Percentiles rank a stretch among this genome's conserved stretches.
Evolutionary conservation across 37 sponge, comb jelly and placozoan genomes (phyloP).

Genomic region (Hormiphora californensis): DNA sequence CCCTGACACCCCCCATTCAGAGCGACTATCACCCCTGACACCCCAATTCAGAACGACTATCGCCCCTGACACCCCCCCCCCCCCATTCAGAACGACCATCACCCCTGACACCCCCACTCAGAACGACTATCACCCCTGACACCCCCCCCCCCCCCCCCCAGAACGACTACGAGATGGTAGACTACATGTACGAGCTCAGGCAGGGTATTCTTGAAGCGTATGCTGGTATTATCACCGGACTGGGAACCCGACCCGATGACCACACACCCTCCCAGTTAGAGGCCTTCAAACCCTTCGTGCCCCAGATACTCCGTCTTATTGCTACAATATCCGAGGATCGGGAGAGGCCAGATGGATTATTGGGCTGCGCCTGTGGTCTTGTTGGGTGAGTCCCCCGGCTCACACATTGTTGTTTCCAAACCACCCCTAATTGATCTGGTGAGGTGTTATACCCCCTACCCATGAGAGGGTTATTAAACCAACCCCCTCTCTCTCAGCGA

Average conservation of each 20-base stretch:
- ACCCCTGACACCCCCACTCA: no score
- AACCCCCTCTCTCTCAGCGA: neutral
- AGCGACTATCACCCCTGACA: no score
- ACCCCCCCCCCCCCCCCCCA: no score
- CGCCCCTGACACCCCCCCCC: no score
- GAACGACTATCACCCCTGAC: no score
- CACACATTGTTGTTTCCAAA: neutral
- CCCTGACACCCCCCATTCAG: no score
- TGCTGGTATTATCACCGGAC: constrained; percentile 90
- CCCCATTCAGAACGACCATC: no score
- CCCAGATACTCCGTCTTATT: constrained; percentile 69
- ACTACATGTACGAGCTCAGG: constrained; percentile 85
- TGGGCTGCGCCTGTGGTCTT: constrained; percentile 69
- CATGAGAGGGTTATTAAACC: neutral
- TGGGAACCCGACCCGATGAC: constrained; percentile 75
- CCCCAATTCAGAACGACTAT: no score
- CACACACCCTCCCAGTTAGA: constrained; percentile 59
- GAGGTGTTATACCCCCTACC: neutral
- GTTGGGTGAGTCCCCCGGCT: constrained; percentile 67
- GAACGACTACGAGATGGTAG: constrained; percentile 83
- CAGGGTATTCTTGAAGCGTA: constrained; percentile 97
- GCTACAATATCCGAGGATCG: constrained; percentile 67
- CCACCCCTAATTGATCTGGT: neutral
- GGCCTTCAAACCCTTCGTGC: constrained; percentile 64
- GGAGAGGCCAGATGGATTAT: constrained; percentile 71